Conservation (phyloP, 2,797 vertebrate species). For the Coranthus polyacanthus region DNA sequence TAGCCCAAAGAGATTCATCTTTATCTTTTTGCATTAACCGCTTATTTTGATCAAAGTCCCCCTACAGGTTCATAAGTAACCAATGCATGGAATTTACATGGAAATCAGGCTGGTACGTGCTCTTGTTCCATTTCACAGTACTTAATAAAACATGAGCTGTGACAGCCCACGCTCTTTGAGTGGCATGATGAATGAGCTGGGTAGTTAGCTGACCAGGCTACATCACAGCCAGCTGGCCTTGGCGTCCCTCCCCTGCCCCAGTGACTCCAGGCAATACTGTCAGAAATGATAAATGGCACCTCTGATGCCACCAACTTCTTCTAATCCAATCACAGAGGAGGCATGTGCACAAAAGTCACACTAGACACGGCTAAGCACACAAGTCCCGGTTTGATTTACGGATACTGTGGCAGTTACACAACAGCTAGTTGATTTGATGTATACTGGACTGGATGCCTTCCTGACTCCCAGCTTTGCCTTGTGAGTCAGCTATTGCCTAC, state of each 20-base stretch:
- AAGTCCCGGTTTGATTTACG: slow-evolving; percentile 46
- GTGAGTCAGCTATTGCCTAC: slow-evolving; percentile 84
- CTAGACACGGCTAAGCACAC: slow-evolving; percentile 6
- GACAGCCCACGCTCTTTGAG: slow-evolving; percentile 42
- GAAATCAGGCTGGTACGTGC: slow-evolving; percentile 11
- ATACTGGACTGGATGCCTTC: slow-evolving; percentile 66
- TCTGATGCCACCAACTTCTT: slow-evolving; percentile 57
- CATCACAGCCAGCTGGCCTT: slow-evolving; percentile 16
- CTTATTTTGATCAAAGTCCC: not conserved
- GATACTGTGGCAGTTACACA: slow-evolving; percentile 68
- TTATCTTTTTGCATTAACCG: not conserved
- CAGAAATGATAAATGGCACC: slow-evolving; percentile 69
- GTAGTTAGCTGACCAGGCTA: slow-evolving; percentile 45
- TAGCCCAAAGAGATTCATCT: not conserved
- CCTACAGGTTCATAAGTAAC: slow-evolving; percentile 20
- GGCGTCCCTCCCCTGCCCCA: slow-evolving; percentile 3
- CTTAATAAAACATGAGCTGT: slow-evolving; percentile 60
- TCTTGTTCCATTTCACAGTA: slow-evolving; percentile 51
- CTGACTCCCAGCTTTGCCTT: slow-evolving; percentile 73
- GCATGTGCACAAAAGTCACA: slow-evolving; percentile 38
- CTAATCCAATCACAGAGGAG: slow-evolving; percentile 33
- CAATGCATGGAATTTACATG: slow-evolving; percentile 18
- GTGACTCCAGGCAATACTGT: slow-evolving; percentile 43
- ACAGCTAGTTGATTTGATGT: slow-evolving; percentile 66
- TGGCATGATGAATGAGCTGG: slow-evolving; percentile 57